These are phyloP conservation scores for Bubo scandiacus DNA, from an alignment of 2,113 vertebrate genomes.

Conservation along the genomic window DNA sequence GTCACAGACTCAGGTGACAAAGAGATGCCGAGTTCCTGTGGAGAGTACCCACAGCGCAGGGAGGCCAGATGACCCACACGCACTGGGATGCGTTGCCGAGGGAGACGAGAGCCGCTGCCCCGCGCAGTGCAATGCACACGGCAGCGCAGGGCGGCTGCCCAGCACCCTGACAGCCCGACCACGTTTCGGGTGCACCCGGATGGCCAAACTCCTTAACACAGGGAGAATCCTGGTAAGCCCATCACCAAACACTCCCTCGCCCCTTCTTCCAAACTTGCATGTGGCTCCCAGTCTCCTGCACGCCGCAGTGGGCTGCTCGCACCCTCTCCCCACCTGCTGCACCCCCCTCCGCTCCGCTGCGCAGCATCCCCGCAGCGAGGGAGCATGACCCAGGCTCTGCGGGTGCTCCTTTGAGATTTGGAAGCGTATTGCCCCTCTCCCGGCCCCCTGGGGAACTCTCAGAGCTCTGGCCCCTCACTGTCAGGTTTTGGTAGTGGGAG, in stretches of 20 bases:
- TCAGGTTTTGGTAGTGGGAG: no score
- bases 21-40: background rate
- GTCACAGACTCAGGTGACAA: background rate
- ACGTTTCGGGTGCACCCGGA: background rate
- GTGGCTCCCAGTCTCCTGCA: background rate
- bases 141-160: background rate
- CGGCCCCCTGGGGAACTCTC: no score
- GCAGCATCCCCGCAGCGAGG: background rate
- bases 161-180: background rate
- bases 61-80: background rate
- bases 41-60: no score
- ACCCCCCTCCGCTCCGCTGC: background rate
- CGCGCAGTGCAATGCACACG: no score
- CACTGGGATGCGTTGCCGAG: background rate
- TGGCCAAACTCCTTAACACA: no score
- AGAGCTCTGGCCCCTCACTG: no score
- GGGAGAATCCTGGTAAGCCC: background rate
- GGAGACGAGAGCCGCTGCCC: background rate
- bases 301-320: background rate
- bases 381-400: no score
- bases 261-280: no score
- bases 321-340: background rate
- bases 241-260: background rate
- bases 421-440: no score
- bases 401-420: no score